Percentiles rank a stretch among this genome's conserved stretches.
Conservation (phyloP, 2,113 vertebrate genomes). For the Redunca redunca region DNA sequence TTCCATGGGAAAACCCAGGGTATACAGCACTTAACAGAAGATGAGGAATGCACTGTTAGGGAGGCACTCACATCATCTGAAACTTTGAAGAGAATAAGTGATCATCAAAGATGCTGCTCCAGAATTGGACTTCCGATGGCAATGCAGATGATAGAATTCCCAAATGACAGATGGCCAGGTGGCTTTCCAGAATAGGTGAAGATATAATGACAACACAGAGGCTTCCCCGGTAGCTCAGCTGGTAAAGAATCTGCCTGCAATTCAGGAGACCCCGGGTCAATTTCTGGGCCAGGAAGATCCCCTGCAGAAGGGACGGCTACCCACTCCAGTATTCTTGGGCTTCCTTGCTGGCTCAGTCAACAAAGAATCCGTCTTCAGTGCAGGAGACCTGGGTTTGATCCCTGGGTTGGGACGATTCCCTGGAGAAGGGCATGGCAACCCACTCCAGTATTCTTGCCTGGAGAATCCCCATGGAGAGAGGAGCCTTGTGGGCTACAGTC, state of each 20-base stretch:
- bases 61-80: neutral
- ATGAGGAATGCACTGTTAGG: neutral
- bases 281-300: neutral
- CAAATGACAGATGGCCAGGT: neutral
- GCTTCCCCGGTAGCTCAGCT: neutral
- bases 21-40: neutral
- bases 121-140: neutral
- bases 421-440: neutral
- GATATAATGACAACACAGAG: neutral
- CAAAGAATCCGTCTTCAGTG: neutral
- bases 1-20: neutral
- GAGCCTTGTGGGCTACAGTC: neutral
- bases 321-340: neutral
- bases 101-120: neutral
- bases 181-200: neutral
- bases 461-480: neutral
- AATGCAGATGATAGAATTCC: neutral
- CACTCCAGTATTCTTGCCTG: neutral
- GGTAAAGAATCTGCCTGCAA: neutral
- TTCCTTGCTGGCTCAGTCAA: neutral
- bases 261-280: neutral
- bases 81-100: neutral
- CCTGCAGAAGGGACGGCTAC: neutral
- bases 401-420: neutral
- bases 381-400: neutral